Conservation (phyloP, 1,140 invertebrate genomes). For the Macrobrachium rosenbergii region DNA sequence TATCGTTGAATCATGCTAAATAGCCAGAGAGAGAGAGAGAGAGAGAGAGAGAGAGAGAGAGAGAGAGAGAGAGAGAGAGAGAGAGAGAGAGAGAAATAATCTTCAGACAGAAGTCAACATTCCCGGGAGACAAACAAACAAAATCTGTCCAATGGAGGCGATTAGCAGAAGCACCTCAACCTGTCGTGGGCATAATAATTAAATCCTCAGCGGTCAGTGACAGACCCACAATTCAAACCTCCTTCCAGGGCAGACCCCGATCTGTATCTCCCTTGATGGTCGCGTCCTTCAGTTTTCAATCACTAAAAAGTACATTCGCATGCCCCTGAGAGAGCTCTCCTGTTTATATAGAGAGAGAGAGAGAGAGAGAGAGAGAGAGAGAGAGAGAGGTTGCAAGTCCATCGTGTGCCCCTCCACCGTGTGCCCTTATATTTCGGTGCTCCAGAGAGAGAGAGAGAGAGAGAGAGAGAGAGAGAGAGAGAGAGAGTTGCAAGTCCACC, state of each 20-base stretch:
- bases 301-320: too few species aligned
- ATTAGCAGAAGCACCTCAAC: too few species aligned
- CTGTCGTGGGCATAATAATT: too few species aligned
- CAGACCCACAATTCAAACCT: too few species aligned
- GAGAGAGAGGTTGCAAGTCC: too few species aligned
- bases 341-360: background rate
- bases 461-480: constrained; percentile 25
- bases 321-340: too few species aligned
- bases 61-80: background rate
- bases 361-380: background rate
- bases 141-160: background rate
- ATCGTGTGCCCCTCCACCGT: background rate
- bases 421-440: background rate
- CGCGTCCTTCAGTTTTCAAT: too few species aligned
- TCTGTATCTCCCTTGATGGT: too few species aligned
- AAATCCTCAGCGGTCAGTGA: too few species aligned
- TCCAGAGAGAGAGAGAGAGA: constrained; percentile 10
- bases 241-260: too few species aligned
- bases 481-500: background rate
- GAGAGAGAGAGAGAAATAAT: background rate
- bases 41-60: background rate
- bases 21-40: background rate
- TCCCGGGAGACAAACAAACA: background rate
- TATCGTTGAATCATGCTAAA: background rate
- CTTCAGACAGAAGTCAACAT: background rate